phyloP scores from a whole-genome alignment of 2,888 invertebrate genomes.

The Ectobius pallidus region DNA sequence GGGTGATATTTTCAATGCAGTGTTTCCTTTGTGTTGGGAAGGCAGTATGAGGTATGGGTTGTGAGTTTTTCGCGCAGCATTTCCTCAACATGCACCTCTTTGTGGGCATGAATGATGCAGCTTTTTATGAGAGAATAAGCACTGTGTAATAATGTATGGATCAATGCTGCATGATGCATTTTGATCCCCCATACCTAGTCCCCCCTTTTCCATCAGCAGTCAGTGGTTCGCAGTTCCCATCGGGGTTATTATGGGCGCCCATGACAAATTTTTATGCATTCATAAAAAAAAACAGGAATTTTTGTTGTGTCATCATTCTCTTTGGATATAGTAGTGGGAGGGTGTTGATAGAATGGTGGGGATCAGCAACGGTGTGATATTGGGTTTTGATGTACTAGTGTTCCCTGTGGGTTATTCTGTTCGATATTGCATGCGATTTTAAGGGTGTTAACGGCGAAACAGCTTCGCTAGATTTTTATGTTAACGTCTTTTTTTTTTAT shows the following conservation, averaged over 20 bases:
- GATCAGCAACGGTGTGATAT: slow-evolving; percentile 18
- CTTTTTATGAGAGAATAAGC: neutral
- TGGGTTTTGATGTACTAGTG: slow-evolving; percentile 27
- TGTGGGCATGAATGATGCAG: no score
- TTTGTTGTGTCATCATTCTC: slow-evolving; percentile 37
- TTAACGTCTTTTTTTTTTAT: neutral
- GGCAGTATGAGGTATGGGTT: no score
- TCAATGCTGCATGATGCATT: slow-evolving; percentile 21
- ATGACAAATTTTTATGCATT: slow-evolving; percentile 42
- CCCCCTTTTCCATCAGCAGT: slow-evolving; percentile 15
- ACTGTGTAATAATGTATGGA: neutral
- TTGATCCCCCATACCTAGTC: slow-evolving; percentile 1
- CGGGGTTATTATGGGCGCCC: slow-evolving; percentile 37
- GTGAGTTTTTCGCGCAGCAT: neutral
- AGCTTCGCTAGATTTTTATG: slow-evolving; percentile 5
- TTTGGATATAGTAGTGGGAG: neutral
- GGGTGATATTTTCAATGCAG: no score
- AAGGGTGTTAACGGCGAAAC: slow-evolving; percentile 6
- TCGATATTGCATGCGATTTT: slow-evolving; percentile 19
- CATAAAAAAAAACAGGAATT: slow-evolving; percentile 38
- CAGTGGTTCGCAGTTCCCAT: slow-evolving; percentile 33
- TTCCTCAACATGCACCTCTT: neutral
- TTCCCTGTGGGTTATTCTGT: slow-evolving; percentile 10
- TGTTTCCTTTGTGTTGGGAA: no score
- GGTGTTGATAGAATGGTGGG: slow-evolving; percentile 10